Evolutionary conservation across 2,888 invertebrate genomes (phyloP), one percentile per base, ranked within the genome.

Genomic region (Noctua fimbriata): DNA sequence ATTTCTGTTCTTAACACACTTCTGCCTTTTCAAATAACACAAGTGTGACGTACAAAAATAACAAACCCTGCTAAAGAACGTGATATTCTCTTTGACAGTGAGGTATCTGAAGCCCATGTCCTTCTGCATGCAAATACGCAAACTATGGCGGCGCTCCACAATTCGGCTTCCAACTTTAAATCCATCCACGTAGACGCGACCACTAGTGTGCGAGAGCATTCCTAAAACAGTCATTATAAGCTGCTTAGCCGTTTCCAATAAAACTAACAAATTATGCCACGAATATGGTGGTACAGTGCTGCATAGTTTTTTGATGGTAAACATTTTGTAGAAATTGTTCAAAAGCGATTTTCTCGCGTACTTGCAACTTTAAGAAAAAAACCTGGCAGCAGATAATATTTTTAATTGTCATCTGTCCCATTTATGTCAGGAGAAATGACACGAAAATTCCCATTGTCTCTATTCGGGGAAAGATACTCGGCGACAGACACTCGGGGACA

Each of bases 81-180:
- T 60, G 14, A 87, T 78, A 24, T 87, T 81, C n/a, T 87, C 87
- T 49, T 71, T 73, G 9, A 87, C 84, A 6, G 87, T 88, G 7
- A 87, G 86, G 18, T 60, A 41, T 41, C 10, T 44, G 49, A 78
- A 82, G 44, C 63, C 71, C 18, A 87, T 36, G 28, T 74, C 73
- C 0, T 65, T 18, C 47, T 87, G 86, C 63, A 81, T 80, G 47
- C 87, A 86, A 1, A 84, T n/a, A 4, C 78, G 73, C 14, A 87
- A 41, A 5, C 55, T 49, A 12, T 84, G 69, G 1, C 21, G 69
- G 12, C 70, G 1, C 32, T 80, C 81, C 14, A 18, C 21, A 14
- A 77, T 6, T 36, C 36, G 67, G 14, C 76, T n/a, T 2, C 71
- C 77, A 0, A 86, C 73, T 1, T 83, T 58, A 16, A 66, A 58